phyloP scores from a whole-genome alignment of 2,888 invertebrate species.

The Eretmocerus hayati region DNA sequence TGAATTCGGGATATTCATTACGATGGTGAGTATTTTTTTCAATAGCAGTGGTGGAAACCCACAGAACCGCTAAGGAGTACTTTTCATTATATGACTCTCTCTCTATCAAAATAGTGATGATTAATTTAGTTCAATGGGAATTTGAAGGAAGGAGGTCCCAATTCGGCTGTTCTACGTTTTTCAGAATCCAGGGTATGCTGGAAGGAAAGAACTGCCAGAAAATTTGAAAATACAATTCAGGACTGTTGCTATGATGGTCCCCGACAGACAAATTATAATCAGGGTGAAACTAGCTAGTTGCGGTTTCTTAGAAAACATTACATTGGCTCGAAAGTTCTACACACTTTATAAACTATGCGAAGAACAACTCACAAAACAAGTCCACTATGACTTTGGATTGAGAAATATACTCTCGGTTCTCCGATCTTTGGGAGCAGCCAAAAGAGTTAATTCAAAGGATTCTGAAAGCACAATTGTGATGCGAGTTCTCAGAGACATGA shows the following conservation, averaged over 20 bases:
- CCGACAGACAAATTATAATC: conserved; percentile 94
- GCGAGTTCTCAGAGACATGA: conserved; percentile 96
- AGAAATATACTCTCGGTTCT: conserved; percentile 92
- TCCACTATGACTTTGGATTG: conserved; percentile 94
- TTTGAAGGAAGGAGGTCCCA: no score
- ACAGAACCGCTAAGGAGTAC: no score
- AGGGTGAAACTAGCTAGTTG: conserved; percentile 92
- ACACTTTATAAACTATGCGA: conserved; percentile 94
- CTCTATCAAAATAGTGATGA: no score
- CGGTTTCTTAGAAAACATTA: conserved; percentile 92
- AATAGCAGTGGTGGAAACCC: no score
- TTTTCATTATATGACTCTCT: no score
- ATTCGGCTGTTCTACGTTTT: conserved; percentile 15
- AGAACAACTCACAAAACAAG: conserved; percentile 94
- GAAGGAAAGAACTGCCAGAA: conserved; percentile 91
- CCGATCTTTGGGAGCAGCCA: conserved; percentile 85
- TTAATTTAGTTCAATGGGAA: no score
- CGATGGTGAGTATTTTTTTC: conserved; percentile 66
- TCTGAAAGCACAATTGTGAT: conserved; percentile 94
- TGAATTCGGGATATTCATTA: conserved; percentile 95
- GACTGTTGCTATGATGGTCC: conserved; percentile 98
- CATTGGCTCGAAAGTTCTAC: conserved; percentile 90
- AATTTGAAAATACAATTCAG: conserved; percentile 96
- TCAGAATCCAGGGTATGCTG: conserved; percentile 95
- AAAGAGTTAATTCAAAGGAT: conserved; percentile 84